Conservation (phyloP, 2,888 invertebrate species). For the Orchesella flavescens region DNA sequence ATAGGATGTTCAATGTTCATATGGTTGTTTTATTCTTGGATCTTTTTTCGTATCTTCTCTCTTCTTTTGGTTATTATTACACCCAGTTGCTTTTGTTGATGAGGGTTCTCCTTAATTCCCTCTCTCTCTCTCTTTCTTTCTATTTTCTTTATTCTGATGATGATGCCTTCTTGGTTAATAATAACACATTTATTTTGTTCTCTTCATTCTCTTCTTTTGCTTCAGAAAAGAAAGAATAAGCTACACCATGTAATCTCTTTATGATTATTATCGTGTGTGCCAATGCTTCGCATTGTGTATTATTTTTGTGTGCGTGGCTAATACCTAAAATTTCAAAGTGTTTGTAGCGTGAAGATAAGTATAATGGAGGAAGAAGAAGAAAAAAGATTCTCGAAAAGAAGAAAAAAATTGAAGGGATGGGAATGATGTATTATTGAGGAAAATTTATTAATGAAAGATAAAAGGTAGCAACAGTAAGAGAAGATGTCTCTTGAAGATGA, state of each 20-base stretch:
- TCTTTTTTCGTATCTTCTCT: conserved; percentile 45
- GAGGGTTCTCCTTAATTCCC: conserved; percentile 39
- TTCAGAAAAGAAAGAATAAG: conserved; percentile 2
- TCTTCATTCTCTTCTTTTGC: conserved; percentile 10
- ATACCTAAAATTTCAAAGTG: conserved; percentile 7
- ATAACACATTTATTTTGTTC: background rate
- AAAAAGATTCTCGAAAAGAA: background rate
- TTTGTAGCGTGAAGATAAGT: conserved; percentile 13
- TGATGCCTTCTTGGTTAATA: conserved; percentile 15
- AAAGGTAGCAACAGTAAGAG: no score
- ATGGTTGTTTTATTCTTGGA: conserved; percentile 46
- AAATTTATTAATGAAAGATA: background rate
- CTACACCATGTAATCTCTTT: conserved; percentile 19
- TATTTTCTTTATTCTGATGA: background rate
- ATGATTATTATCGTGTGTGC: conserved; percentile 20
- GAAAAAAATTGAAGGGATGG: background rate
- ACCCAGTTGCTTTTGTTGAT: conserved; percentile 31
- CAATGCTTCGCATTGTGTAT: background rate
- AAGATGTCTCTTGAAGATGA: no score
- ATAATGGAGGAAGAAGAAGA: no score
- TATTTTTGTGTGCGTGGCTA: conserved; percentile 15
- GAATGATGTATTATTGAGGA: background rate
- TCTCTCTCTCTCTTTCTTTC: conserved; percentile 27
- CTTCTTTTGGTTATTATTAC: conserved; percentile 51
- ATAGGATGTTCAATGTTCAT: no score